Evolutionary conservation across 2,888 invertebrate species (phyloP).

Genomic region (Eumerus sabulonum): DNA sequence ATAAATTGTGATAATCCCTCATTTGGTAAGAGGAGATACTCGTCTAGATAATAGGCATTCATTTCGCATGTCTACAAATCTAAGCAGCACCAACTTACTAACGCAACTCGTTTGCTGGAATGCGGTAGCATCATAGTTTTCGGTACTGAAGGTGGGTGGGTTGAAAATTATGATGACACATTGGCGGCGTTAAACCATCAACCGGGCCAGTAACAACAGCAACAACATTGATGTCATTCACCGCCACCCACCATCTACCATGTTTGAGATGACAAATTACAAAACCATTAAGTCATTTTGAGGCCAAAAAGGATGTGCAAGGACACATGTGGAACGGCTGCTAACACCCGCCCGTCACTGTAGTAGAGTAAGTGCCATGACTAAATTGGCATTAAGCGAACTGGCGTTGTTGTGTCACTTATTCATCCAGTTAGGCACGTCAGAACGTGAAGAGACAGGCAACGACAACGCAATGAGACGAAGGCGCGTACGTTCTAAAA

Average conservation of each 20-base stretch:
- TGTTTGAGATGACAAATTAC: conserved; percentile 68
- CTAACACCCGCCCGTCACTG: conserved; percentile 24
- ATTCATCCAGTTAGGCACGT: conserved; percentile 64
- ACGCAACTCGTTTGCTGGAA: conserved; percentile 23
- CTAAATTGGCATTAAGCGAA: conserved; percentile 66
- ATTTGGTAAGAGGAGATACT: conserved; percentile 30
- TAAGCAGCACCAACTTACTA: conserved; percentile 21
- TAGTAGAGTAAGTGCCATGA: conserved; percentile 60
- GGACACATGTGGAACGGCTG: conserved; percentile 44
- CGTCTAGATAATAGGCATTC: conserved; percentile 20
- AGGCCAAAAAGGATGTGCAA: conserved; percentile 62
- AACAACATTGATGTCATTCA: conserved; percentile 20
- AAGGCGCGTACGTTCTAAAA: conserved; percentile 24
- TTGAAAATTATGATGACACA: conserved; percentile 65
- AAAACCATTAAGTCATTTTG: conserved; percentile 69
- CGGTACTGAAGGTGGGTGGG: neutral
- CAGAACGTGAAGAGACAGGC: conserved; percentile 47
- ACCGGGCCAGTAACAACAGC: conserved; percentile 24
- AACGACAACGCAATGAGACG: conserved; percentile 12
- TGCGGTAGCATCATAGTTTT: conserved; percentile 35
- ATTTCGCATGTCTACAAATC: conserved; percentile 40
- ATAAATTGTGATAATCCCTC: conserved; percentile 60
- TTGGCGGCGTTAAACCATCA: conserved; percentile 64
- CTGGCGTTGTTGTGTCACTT: conserved; percentile 64
- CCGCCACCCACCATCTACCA: conserved; percentile 24